A percentile compares a stretch with the other conserved stretches of the same genome.
Conservation (phyloP, 2,888 invertebrate genomes). For the Muschampia plurimacula region DNA sequence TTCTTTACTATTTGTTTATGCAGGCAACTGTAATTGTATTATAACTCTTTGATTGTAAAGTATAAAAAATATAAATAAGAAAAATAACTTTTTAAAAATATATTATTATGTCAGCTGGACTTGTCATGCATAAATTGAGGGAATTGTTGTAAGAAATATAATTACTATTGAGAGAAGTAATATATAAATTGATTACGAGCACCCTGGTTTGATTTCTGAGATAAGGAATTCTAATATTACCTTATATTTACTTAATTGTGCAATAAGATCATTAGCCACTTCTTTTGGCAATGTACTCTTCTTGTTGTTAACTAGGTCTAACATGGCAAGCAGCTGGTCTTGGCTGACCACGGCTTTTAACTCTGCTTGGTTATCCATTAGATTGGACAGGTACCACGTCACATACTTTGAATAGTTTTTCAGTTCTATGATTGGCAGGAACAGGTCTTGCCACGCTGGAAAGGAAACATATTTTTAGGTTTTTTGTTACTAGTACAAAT, state of each 20-base stretch:
- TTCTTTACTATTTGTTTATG: no score
- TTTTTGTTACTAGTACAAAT: not conserved
- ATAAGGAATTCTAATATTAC: no score
- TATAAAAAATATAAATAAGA: no score
- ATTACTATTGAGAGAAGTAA: no score
- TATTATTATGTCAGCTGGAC: no score
- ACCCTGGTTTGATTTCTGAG: no score
- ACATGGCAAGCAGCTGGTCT: slow-evolving; percentile 86
- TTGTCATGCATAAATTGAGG: no score
- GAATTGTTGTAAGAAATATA: no score
- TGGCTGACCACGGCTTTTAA: slow-evolving; percentile 70
- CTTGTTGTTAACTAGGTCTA: slow-evolving; percentile 86
- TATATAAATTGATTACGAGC: no score
- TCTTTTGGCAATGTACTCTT: slow-evolving; percentile 84
- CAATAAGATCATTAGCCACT: slow-evolving; percentile 82
- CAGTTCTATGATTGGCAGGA: slow-evolving; percentile 89
- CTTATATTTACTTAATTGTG: slow-evolving; percentile 84
- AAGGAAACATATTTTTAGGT: slow-evolving; percentile 18
- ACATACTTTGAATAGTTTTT: slow-evolving; percentile 89
- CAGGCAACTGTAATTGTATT: no score
- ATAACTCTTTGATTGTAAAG: no score
- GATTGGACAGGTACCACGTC: slow-evolving; percentile 85
- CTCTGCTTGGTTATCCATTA: slow-evolving; percentile 68
- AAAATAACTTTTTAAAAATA: no score
- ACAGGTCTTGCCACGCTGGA: slow-evolving; percentile 91